These are phyloP conservation scores for Ptychobarbus kaznakovi DNA, from an alignment of 2,797 vertebrate genomes.

Conservation along the genomic window DNA sequence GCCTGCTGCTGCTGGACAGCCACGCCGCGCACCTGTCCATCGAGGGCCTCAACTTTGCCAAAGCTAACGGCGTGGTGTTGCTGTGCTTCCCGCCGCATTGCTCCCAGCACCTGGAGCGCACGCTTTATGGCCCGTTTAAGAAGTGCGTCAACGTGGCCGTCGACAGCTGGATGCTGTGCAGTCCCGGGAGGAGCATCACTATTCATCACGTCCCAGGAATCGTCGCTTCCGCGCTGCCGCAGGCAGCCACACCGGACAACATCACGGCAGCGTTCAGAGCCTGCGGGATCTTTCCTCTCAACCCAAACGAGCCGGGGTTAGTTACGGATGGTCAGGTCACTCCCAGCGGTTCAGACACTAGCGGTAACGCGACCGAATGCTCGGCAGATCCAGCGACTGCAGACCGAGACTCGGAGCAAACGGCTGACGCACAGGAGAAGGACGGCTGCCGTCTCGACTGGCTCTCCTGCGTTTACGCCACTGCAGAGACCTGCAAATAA, in stretches of 20 bases:
- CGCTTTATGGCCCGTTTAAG: not conserved
- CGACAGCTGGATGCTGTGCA: slow-evolving; percentile 29
- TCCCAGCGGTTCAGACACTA: not conserved
- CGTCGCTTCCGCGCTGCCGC: not conserved
- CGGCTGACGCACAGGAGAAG: not conserved
- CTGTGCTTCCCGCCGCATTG: slow-evolving; percentile 6
- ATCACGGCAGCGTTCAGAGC: slow-evolving; percentile 13
- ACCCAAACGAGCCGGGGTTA: not conserved
- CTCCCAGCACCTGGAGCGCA: not conserved
- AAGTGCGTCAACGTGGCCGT: not conserved
- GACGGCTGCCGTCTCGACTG: not conserved
- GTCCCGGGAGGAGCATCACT: slow-evolving; percentile 18
- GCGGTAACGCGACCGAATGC: not conserved
- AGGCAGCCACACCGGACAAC: not conserved
- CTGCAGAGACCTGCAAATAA: not conserved
- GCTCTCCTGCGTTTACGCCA: not conserved
- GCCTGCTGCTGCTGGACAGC: slow-evolving; percentile 25
- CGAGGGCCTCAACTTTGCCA: not conserved
- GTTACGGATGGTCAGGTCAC: not conserved
- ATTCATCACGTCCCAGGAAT: slow-evolving; percentile 34
- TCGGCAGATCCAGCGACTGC: fast-evolving
- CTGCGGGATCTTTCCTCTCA: slow-evolving; percentile 11
- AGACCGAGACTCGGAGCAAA: not conserved
- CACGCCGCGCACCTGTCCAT: slow-evolving; percentile 1
- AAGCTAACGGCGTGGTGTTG: not conserved